Evolutionary conservation across 2,113 vertebrate species (phyloP), one percentile per base, ranked within the genome.

Genomic region (Cyprinodon variegatus): DNA sequence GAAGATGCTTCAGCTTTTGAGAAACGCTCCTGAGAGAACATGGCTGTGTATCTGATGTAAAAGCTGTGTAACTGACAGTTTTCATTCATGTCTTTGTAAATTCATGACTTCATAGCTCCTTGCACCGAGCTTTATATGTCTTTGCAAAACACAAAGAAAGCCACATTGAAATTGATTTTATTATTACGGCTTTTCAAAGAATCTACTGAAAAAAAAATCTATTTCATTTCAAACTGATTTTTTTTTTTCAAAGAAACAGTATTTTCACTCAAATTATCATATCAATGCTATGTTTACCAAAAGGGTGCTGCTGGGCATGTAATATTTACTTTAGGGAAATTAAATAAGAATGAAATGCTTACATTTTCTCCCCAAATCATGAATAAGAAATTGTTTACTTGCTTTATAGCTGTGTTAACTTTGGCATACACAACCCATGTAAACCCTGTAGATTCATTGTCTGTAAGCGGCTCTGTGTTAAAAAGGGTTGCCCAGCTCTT

Each of bases 271-370:
- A 61, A 46, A 38, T 65, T 13, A 63, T 66, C 38, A 43, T 41
- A 50, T 41, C 8, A 22, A 74, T 63, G 15, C 50, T 12, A 6
- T 63, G 4, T 46, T 45, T 65, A 60, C 69, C 36, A 40, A 10
- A 79, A 48, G 62, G 59, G 11, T 37, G 67, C n/a, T 39, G 17
- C 65, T 46, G 22, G 59, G 36, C 63, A 14, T 76, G 48, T 77
- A 84, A 79, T 76, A 72, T 78, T 84, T 61, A 36, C 77, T 74
- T 79, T 48, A 39, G 68, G 74, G 57, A 79, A 83, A 83, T 77
- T 65, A 83, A 81, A 36, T 70, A 7, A 64, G 39, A 65, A 74
- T 67, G 29, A 76, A 79, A 65, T 39, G 36, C 40, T 61, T 41
- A 20, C 15, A 45, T 65, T 72, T 68, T 14, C 63, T 48, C 76